Evolutionary conservation across 2,888 invertebrate species (phyloP).

Genomic region (Euzetes globulus): DNA sequence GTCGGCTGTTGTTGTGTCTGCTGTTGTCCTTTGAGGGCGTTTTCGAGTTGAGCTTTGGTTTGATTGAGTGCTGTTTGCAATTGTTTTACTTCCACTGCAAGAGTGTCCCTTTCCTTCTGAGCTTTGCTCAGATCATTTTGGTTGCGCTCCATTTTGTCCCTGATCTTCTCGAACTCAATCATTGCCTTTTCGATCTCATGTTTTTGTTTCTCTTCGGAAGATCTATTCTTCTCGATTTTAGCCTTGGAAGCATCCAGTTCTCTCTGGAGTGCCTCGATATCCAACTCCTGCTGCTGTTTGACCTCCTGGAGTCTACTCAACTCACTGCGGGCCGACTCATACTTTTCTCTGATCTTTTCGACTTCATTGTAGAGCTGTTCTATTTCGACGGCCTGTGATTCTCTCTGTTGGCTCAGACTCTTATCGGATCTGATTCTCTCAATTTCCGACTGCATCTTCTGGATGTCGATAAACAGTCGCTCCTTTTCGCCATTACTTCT

Average conservation of each 20-base stretch:
- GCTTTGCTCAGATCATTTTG: slow-evolving; percentile 41
- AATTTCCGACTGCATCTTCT: slow-evolving; percentile 36
- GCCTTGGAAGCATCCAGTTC: slow-evolving; percentile 52
- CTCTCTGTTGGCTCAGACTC: slow-evolving; percentile 30
- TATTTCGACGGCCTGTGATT: slow-evolving; percentile 35
- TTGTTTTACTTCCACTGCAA: slow-evolving; percentile 62
- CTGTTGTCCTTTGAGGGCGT: slow-evolving; percentile 1
- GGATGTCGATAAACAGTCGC: slow-evolving; percentile 36
- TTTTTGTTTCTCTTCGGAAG: slow-evolving; percentile 41
- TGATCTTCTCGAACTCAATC: slow-evolving; percentile 60
- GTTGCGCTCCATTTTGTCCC: slow-evolving; percentile 43
- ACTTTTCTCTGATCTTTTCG: slow-evolving; percentile 42
- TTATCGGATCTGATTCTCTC: slow-evolving; percentile 36
- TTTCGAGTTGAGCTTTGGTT: slow-evolving; percentile 3
- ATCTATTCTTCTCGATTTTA: slow-evolving; percentile 64
- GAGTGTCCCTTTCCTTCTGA: slow-evolving; percentile 47
- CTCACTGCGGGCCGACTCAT: slow-evolving; percentile 37
- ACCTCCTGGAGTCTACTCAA: slow-evolving; percentile 40
- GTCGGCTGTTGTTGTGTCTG: slow-evolving; percentile 33
- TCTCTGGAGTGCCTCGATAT: slow-evolving; percentile 51
- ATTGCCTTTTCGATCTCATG: slow-evolving; percentile 53
- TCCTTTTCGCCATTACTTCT: slow-evolving; percentile 39
- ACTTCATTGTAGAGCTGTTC: slow-evolving; percentile 41
- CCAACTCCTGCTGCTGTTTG: slow-evolving; percentile 42
- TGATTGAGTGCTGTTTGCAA: slow-evolving; percentile 26